These are phyloP conservation scores for Microdon myrmicae DNA, from an alignment of 2,888 invertebrate genomes.

Conservation along the genomic window DNA sequence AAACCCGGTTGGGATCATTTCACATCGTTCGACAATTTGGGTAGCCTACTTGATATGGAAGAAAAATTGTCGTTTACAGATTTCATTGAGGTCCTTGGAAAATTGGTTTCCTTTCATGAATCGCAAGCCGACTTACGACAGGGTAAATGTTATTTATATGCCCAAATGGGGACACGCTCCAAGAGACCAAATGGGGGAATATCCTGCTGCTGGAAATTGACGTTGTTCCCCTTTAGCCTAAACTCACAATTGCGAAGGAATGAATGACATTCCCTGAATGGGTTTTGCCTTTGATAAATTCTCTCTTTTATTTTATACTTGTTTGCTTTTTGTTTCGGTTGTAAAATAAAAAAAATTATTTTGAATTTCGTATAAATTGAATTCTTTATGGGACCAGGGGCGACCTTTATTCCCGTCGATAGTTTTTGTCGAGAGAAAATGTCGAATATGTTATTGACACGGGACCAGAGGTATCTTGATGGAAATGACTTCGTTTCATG, in stretches of 20 bases:
- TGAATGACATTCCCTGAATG: conserved; percentile 18
- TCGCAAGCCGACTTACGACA: conserved; percentile 26
- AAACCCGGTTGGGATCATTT: no score
- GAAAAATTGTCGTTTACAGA: conserved; percentile 40
- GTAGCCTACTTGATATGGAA: conserved; percentile 18
- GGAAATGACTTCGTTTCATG: no score
- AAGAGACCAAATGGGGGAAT: not conserved
- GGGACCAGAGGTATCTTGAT: no score
- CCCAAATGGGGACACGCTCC: conserved; percentile 15
- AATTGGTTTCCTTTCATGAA: conserved; percentile 23
- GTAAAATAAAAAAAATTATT: conserved; percentile 2
- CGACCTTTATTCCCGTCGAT: conserved; percentile 1
- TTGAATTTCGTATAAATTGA: conserved; percentile 31
- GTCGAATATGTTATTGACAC: no score
- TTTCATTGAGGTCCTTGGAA: conserved; percentile 34
- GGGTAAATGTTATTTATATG: conserved; percentile 31
- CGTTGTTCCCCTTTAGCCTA: not conserved
- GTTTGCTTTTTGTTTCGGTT: conserved; percentile 2
- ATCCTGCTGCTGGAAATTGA: not conserved
- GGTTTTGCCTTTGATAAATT: conserved; percentile 14
- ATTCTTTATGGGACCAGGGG: conserved; percentile 21
- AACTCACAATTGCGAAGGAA: conserved; percentile 11
- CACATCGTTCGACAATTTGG: conserved; percentile 29
- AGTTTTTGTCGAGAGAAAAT: conserved; percentile 6
- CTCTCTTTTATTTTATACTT: conserved; percentile 5